Evolutionary conservation across 2,888 invertebrate genomes (phyloP), one percentile per base, ranked within the genome.

Genomic region (Orchestes rusci): DNA sequence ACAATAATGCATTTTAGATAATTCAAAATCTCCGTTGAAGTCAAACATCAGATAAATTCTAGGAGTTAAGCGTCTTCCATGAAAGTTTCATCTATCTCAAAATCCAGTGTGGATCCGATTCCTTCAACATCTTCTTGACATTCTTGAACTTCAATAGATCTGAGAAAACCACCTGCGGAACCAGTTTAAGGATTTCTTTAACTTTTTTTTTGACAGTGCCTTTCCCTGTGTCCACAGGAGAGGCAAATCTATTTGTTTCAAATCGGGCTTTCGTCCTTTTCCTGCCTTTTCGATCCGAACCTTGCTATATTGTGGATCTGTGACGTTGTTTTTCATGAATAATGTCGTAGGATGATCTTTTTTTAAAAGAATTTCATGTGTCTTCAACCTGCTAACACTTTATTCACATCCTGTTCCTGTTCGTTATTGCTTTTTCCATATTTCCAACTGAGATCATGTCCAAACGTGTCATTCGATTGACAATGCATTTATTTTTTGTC

Each of bases 401-500:
- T 44, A 20, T 42, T 52, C 42, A 13, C 39, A 36, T 38, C n/a
- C 33, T 41, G 50, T 45, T 45, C 30, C 45, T 37, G 17, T 19
- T 12, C 13, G n/a, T 20, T 35, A 33, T 33, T 3, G 16, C 16
- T 33, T 16, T 16, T 33, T 33, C 33, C 16, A 53, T 20, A 5
- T 32, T 39, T 28, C 32, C 18, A 4, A 42, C 45, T 10, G 48
- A 45, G 36, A 50, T 39, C 27, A 55, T 45, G 17, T 55, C 49
- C 27, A 44, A 17, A 35, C 34, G 17, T 46, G 27, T 38, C 4
- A 55, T 45, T 29, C 39, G 32, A 19, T 46, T 51, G 16, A 55
- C 52, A 31, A 47, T 19, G 44, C 52, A 47, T 18, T 52, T 53
- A 36, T 36, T 36, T 45, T 55, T 55, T 43, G 32, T 28, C 16